phyloP scores from a whole-genome alignment of 2,888 invertebrate genomes.

The Tachina lurida region DNA sequence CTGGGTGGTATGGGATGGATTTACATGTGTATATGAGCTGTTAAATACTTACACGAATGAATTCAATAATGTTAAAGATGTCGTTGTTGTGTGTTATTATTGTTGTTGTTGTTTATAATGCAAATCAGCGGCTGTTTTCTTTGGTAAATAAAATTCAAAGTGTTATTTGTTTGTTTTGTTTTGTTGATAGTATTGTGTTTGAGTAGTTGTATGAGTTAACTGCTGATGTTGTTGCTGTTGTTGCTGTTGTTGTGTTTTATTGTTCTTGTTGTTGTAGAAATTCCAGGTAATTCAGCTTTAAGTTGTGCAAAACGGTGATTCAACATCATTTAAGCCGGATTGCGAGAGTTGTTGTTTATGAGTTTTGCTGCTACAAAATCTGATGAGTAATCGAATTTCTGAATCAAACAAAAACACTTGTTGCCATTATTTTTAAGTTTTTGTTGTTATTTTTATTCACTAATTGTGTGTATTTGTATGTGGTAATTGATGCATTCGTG shows the following conservation, averaged over 20 bases:
- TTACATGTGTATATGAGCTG: background rate
- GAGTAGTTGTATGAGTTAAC: background rate
- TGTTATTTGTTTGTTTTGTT: background rate
- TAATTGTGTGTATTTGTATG: slow-evolving; percentile 5
- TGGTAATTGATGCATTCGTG: background rate
- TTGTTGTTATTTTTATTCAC: slow-evolving; percentile 3
- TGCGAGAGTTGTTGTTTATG: slow-evolving; percentile 13
- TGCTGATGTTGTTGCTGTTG: slow-evolving; percentile 22
- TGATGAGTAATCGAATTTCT: slow-evolving; percentile 67
- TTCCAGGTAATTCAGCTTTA: slow-evolving; percentile 67
- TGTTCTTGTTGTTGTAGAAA: slow-evolving; percentile 32
- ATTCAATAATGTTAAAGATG: slow-evolving; percentile 34
- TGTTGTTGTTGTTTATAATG: slow-evolving; percentile 1
- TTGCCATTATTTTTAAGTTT: slow-evolving; percentile 26
- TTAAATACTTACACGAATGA: slow-evolving; percentile 56
- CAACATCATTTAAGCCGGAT: slow-evolving; percentile 63
- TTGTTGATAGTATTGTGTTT: background rate
- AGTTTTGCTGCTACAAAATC: slow-evolving; percentile 31
- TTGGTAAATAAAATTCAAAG: slow-evolving; percentile 24
- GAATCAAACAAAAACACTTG: slow-evolving; percentile 60
- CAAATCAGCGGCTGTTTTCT: background rate
- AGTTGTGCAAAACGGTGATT: slow-evolving; percentile 63
- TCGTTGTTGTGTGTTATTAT: slow-evolving; percentile 17
- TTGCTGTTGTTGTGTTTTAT: background rate
- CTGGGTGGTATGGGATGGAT: background rate